phyloP scores from a whole-genome alignment of 2,888 invertebrate genomes.

The Hemicrepidius hirtus region DNA sequence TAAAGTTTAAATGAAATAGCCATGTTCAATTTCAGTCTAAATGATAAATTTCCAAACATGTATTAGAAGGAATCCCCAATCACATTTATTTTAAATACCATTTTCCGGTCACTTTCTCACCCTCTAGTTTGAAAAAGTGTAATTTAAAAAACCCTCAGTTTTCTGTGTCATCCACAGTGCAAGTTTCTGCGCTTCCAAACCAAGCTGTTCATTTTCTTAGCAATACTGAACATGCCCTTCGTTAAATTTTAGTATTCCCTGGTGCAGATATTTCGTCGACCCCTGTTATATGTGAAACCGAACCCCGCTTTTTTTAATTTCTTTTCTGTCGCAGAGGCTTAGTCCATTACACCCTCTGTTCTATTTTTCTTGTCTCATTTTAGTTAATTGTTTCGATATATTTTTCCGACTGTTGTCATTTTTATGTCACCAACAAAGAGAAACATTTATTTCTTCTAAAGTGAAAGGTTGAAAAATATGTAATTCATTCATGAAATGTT shows the following conservation, averaged over 20 bases:
- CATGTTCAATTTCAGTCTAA: constrained; percentile 54
- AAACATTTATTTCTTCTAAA: constrained; percentile 41
- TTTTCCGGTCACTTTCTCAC: constrained; percentile 66
- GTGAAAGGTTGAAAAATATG: constrained; percentile 43
- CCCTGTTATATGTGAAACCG: constrained; percentile 57
- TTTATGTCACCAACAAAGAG: constrained; percentile 54
- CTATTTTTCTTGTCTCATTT: constrained; percentile 68
- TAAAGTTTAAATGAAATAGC: constrained; percentile 28
- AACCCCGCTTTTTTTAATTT: constrained; percentile 65
- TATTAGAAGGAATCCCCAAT: constrained; percentile 67
- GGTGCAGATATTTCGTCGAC: constrained; percentile 48
- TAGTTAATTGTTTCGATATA: constrained; percentile 69
- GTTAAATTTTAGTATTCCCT: constrained; percentile 52
- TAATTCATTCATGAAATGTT: no score
- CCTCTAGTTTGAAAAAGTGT: constrained; percentile 64
- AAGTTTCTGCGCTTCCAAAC: constrained; percentile 53
- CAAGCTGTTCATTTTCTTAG: constrained; percentile 51
- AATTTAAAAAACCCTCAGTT: constrained; percentile 67
- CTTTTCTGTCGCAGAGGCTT: constrained; percentile 65
- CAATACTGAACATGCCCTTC: constrained; percentile 36
- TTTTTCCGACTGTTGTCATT: constrained; percentile 62
- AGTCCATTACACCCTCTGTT: constrained; percentile 63
- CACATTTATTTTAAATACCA: constrained; percentile 70
- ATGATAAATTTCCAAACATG: constrained; percentile 62
- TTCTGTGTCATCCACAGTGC: constrained; percentile 62